phyloP scores from a whole-genome alignment of 2,113 vertebrate genomes.

The Nesogale talazaci region DNA sequence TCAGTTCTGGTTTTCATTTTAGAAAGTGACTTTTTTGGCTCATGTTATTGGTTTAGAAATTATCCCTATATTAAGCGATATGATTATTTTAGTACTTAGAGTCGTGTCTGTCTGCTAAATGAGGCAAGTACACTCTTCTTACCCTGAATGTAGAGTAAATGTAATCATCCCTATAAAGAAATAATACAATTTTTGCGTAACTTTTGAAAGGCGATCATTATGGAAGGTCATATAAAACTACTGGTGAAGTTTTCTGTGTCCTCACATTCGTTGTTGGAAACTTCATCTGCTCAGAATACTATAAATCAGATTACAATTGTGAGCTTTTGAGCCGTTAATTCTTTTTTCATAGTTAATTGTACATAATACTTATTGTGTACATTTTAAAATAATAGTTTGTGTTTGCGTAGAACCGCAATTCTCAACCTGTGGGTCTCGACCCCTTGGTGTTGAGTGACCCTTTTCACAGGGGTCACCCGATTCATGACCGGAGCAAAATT shows the following conservation, averaged over 20 bases:
- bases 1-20: slow-evolving; percentile 12
- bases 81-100: slow-evolving; percentile 45
- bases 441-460: too few species aligned
- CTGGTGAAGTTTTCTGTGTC: neutral
- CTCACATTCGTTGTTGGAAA: neutral
- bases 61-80: neutral
- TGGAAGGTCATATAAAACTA: neutral
- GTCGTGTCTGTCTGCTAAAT: neutral
- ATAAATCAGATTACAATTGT: neutral
- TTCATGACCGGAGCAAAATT: too few species aligned
- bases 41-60: slow-evolving; percentile 19
- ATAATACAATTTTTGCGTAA: slow-evolving; percentile 44
- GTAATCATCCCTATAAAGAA: slow-evolving; percentile 47
- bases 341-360: neutral
- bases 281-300: neutral
- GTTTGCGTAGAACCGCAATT: neutral
- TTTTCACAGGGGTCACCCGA: too few species aligned
- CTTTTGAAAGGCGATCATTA: slow-evolving; percentile 39
- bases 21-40: neutral
- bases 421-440: too few species aligned
- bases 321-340: neutral
- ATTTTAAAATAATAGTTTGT: neutral
- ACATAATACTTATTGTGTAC: neutral
- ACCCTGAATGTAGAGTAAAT: neutral
- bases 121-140: neutral